These are phyloP conservation scores for Mungos mungo DNA, from an alignment of 2,113 vertebrate genomes.

Conservation along the genomic window DNA sequence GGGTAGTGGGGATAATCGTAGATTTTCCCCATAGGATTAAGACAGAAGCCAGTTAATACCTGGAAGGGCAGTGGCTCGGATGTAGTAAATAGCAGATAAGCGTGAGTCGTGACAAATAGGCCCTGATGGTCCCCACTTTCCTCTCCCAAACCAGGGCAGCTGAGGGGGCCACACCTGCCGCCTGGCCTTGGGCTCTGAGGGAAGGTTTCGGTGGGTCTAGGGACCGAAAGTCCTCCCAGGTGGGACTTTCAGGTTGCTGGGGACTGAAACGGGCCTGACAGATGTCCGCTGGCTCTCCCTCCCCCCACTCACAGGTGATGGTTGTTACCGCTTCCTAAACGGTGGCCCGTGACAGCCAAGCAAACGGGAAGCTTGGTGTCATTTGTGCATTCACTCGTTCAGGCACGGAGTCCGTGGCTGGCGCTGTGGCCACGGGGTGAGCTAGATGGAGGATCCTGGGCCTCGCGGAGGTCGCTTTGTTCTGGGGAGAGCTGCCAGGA, in stretches of 20 bases:
- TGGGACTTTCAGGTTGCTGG: conserved; percentile 48
- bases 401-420: not conserved
- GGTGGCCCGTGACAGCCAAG: not conserved
- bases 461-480: not conserved
- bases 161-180: not conserved
- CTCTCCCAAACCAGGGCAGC: not conserved
- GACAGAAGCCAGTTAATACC: not conserved
- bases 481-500: not conserved
- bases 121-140: not conserved
- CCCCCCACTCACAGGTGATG: not conserved
- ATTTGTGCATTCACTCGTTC: not conserved
- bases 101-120: not conserved
- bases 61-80: too few species aligned
- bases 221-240: not conserved
- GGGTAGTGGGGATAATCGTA: not conserved
- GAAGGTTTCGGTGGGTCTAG: not conserved
- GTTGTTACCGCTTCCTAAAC: not conserved
- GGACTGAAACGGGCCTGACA: not conserved
- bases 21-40: not conserved
- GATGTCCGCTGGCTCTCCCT: not conserved
- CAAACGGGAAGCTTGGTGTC: not conserved
- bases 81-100: accelerated
- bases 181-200: not conserved
- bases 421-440: not conserved
- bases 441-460: not conserved